Evolutionary conservation across 2,797 vertebrate genomes (phyloP), one percentile per base, ranked within the genome.

Genomic region (Synaphobranchus kaupii): DNA sequence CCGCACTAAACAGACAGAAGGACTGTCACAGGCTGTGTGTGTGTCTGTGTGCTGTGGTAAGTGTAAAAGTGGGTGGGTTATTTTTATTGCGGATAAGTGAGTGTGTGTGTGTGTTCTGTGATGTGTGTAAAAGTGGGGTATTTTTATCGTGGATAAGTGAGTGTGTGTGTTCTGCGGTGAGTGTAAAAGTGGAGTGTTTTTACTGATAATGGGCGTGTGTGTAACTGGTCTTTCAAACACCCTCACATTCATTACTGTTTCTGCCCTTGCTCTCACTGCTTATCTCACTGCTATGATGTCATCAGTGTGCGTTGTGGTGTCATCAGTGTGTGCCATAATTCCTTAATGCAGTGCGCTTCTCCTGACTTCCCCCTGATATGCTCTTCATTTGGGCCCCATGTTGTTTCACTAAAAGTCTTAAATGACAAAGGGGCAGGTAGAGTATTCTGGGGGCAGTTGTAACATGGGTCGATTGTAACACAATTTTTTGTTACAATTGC

Each of bases 321-420:
- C 88, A 58, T 52, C 86, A 48, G 84, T 87, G 86, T 87, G 84
- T 90, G 84, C 44, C 83, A 71, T 90, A 86, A 84, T 87, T 89
- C 85, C 28, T 34, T 34, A 15, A 48, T 83, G 31, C 81, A 80
- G 85, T 39, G 54, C 17, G 15, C 81, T 84, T 63, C 56, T 82
- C 31, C 6, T 34, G 13, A 56, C 9, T 82, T 56, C 63, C n/a
- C 39, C 83, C 48, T 47, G 34, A 60, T 48, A 22, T 60, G 44
- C 48, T 85, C 20, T 66, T 85, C 86, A 66, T 56, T 7, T 84
- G 58, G 6, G 56, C 47, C 3, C 63, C 50, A 58, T 87, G 81
- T 4, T 84, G 28, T 31, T 25, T 54, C 31, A 7, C 10, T 2
- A 6, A 44, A 66, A 20, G 31, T 13, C 3, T 78, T 39, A 44